phyloP scores from a whole-genome alignment of 2,113 vertebrate species.

The Phylloscopus trochiloides region DNA sequence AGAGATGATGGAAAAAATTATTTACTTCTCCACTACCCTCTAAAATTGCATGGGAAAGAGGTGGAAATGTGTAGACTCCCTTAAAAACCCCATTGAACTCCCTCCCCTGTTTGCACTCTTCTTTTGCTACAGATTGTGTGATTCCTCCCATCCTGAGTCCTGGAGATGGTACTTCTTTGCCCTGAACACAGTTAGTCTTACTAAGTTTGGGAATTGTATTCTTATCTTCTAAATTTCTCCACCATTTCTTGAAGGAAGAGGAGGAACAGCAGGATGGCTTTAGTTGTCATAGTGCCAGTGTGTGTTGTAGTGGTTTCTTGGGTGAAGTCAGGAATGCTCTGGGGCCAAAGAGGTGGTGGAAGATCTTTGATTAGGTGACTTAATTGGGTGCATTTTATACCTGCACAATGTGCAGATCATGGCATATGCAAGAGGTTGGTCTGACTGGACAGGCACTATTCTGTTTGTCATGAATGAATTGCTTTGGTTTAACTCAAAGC shows the following conservation, averaged over 20 bases:
- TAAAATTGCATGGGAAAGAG: not conserved
- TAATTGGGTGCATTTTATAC: not conserved
- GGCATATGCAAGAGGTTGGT: accelerated
- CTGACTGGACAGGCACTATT: not conserved
- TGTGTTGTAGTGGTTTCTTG: not conserved
- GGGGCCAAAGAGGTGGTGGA: not conserved
- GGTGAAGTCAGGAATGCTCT: not conserved
- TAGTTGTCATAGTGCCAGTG: not conserved
- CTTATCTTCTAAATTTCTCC: not conserved
- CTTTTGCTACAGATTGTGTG: not conserved
- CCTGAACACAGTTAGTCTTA: not conserved
- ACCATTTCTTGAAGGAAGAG: not conserved
- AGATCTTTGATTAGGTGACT: not conserved
- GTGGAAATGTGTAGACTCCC: not conserved
- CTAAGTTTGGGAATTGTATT: not conserved
- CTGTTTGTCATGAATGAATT: not conserved
- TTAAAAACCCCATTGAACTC: not conserved
- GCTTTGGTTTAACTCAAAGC: not conserved
- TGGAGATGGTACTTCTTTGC: not conserved
- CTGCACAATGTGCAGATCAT: not conserved
- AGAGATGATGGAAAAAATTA: not conserved
- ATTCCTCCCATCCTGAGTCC: not conserved
- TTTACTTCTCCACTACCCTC: not conserved
- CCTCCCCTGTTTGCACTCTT: not conserved
- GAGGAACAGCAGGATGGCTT: not conserved